Conservation (phyloP, 2,888 invertebrate species). For the Melinopterus prodromus region DNA sequence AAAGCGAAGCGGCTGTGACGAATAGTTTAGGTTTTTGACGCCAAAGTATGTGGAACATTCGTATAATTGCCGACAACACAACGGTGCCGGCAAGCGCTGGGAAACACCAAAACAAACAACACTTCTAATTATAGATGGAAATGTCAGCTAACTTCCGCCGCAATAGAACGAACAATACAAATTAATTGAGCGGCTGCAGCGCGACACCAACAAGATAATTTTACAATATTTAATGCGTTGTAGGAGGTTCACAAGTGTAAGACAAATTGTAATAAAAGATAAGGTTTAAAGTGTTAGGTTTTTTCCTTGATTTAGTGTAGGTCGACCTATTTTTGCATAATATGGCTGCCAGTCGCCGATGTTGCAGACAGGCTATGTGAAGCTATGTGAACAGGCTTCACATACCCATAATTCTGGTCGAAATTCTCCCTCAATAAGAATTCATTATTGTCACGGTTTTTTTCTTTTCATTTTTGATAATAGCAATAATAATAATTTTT, state of each 20-base stretch:
- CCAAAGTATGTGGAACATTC: neutral
- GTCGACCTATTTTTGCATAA: too few relatives aligned
- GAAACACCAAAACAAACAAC: neutral
- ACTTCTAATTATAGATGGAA: conserved; percentile 4
- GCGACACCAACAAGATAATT: neutral
- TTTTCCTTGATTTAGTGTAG: too few relatives aligned
- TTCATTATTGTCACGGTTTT: too few relatives aligned
- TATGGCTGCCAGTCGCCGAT: too few relatives aligned
- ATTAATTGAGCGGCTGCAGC: neutral
- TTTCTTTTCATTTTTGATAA: too few relatives aligned
- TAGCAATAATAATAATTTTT: too few relatives aligned
- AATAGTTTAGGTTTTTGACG: neutral
- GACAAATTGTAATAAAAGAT: neutral
- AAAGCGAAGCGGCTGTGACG: neutral
- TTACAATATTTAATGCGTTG: neutral
- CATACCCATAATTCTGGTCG: too few relatives aligned
- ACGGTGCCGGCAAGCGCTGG: neutral
- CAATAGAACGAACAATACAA: neutral
- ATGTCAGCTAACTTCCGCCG: neutral
- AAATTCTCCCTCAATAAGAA: too few relatives aligned
- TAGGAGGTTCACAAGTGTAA: neutral
- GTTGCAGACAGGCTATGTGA: too few relatives aligned
- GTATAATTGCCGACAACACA: neutral
- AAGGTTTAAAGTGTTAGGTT: too few relatives aligned
- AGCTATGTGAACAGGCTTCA: too few relatives aligned